Evolutionary conservation across 2,113 vertebrate species (phyloP).

Genomic region (Odobenus rosmarus): DNA sequence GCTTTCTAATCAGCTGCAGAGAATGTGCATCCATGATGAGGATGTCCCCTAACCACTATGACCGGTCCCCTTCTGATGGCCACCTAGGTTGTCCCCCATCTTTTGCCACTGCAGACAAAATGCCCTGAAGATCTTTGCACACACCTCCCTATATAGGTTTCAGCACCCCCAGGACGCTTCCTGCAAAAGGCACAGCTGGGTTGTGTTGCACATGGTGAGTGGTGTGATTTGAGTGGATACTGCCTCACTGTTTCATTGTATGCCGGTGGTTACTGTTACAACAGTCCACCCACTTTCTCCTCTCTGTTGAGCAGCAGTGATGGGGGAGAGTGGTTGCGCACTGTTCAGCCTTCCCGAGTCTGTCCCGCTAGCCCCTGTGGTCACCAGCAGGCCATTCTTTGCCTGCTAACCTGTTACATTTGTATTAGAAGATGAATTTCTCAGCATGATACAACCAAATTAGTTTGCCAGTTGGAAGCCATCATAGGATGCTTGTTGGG

Average conservation of each 20-base stretch:
- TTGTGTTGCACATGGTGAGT: not conserved
- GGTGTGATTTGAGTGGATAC: not conserved
- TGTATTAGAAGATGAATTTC: not conserved
- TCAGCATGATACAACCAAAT: not conserved
- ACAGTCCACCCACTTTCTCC: not conserved
- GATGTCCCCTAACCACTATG: not conserved
- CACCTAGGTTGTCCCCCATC: not conserved
- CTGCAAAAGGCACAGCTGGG: not conserved
- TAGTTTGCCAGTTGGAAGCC: conserved; percentile 34
- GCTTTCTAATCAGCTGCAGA: not conserved
- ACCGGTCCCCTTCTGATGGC: not conserved
- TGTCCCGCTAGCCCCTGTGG: not conserved
- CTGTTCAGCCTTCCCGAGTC: not conserved
- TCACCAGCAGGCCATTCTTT: not conserved
- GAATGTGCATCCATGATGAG: not conserved
- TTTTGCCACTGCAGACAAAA: not conserved
- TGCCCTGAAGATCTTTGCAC: not conserved
- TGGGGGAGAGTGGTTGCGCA: no score
- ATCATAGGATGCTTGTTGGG: not conserved
- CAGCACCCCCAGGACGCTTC: not conserved
- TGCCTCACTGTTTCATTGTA: not conserved
- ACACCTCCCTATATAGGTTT: not conserved
- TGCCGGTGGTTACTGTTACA: not conserved
- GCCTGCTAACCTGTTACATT: conserved; percentile 5
- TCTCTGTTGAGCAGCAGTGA: not conserved